Percentiles rank a stretch among this genome's conserved stretches.
Conservation (phyloP, 1,140 invertebrate species). For the Drosophila nannoptera region DNA sequence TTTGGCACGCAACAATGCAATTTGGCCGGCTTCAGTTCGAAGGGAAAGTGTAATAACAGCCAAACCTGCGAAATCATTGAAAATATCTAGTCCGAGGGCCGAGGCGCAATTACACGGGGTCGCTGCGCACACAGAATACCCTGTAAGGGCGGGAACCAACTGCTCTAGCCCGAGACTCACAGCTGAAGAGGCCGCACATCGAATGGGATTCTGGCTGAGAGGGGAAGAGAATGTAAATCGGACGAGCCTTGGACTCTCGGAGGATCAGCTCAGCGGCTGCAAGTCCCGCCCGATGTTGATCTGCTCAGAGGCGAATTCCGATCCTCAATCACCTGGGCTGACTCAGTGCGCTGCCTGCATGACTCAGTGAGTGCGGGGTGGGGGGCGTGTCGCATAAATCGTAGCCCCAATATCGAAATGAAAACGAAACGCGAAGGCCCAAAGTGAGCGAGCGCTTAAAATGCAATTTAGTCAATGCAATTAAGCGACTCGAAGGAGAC, state of each 20-base stretch:
- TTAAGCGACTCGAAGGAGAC: constrained; percentile 33
- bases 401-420: constrained; percentile 30
- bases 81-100: neutral
- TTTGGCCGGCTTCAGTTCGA: constrained; percentile 31
- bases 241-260: no score
- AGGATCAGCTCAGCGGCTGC: no score
- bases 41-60: constrained; percentile 9
- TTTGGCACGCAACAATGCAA: constrained; percentile 75
- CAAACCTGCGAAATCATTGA: constrained; percentile 10
- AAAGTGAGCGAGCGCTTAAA: constrained; percentile 45
- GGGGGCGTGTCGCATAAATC: constrained; percentile 31
- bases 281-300: no score
- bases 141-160: no score
- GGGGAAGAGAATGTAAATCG: no score
- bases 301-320: no score
- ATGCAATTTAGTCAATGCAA: constrained; percentile 72
- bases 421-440: constrained; percentile 24
- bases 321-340: no score
- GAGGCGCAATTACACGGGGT: no score
- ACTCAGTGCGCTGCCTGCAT: constrained; percentile 8
- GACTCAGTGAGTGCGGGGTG: constrained; percentile 24
- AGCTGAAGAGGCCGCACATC: no score
- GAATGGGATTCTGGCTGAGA: no score
- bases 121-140: no score
- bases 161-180: no score